A percentile compares a stretch with the other conserved stretches of the same genome.
These are phyloP conservation scores for Vulpes lagopus DNA, from an alignment of 2,113 vertebrate genomes.

Conservation along the genomic window DNA sequence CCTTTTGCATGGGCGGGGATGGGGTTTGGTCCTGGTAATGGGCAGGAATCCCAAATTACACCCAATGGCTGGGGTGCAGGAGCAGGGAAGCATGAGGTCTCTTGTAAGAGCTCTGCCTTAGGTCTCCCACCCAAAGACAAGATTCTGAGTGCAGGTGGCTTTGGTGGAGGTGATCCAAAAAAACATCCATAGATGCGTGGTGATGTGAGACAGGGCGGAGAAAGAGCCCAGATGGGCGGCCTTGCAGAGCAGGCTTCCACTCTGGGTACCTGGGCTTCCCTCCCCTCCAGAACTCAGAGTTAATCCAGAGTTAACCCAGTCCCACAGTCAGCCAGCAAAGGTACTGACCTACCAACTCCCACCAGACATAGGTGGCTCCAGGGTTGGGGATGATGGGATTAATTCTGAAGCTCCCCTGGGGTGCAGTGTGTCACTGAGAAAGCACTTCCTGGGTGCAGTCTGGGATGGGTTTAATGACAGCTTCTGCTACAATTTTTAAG, in stretches of 20 bases:
- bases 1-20: background rate
- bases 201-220: background rate
- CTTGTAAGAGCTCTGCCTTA: background rate
- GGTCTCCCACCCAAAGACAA: background rate
- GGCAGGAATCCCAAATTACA: background rate
- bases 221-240: too few relatives aligned
- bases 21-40: too few relatives aligned
- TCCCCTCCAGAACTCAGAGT: fast-evolving
- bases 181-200: background rate
- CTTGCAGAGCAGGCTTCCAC: fast-evolving
- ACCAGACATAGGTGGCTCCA: background rate
- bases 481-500: background rate
- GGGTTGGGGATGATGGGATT: too few relatives aligned
- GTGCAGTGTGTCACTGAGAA: background rate
- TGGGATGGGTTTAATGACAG: background rate
- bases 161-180: background rate
- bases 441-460: background rate
- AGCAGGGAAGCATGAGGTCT: background rate
- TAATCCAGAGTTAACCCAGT: background rate
- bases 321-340: background rate
- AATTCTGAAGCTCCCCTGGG: background rate
- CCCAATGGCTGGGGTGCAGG: fast-evolving
- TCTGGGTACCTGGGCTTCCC: background rate
- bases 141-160: background rate
- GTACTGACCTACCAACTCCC: background rate